A percentile compares a stretch with the other conserved stretches of the same genome.
Conservation (phyloP, 2,888 invertebrate species). For the Nephrotoma appendiculata region DNA sequence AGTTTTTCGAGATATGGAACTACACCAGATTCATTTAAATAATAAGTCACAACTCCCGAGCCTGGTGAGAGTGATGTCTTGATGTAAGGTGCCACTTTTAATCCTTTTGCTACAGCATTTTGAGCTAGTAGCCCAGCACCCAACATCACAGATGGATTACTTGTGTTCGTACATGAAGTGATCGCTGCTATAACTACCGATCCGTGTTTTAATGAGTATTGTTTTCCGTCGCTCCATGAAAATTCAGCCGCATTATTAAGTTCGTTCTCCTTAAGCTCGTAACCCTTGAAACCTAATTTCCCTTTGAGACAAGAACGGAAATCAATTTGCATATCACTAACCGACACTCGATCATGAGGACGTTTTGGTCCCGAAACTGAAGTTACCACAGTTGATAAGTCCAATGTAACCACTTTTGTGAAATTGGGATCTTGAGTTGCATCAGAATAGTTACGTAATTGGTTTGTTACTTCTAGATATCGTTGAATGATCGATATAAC, state of each 20-base stretch:
- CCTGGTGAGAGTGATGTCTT: slow-evolving; percentile 96
- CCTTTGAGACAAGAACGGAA: slow-evolving; percentile 71
- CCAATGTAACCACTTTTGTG: slow-evolving; percentile 65
- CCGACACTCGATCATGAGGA: slow-evolving; percentile 90
- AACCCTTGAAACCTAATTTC: slow-evolving; percentile 91
- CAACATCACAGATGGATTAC: slow-evolving; percentile 96
- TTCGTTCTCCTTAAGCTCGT: slow-evolving; percentile 55
- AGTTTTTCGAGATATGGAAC: slow-evolving; percentile 70
- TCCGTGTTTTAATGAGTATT: slow-evolving; percentile 71
- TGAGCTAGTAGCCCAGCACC: slow-evolving; percentile 89
- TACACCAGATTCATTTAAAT: slow-evolving; percentile 70
- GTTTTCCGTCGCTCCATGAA: slow-evolving; percentile 58
- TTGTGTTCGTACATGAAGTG: slow-evolving; percentile 96
- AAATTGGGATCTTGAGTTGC: slow-evolving; percentile 66
- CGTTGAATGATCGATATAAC: slow-evolving; percentile 64
- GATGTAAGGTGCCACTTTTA: slow-evolving; percentile 80
- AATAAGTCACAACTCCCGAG: slow-evolving; percentile 84
- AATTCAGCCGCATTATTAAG: slow-evolving; percentile 52
- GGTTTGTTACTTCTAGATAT: slow-evolving; percentile 66
- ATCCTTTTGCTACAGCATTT: slow-evolving; percentile 84
- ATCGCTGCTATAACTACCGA: slow-evolving; percentile 95
- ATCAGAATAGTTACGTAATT: slow-evolving; percentile 71
- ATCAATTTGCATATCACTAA: slow-evolving; percentile 78
- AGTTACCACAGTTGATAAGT: slow-evolving; percentile 77
- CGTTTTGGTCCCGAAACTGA: slow-evolving; percentile 95